These are phyloP conservation scores for Pachymerium ferrugineum DNA, from an alignment of 2,888 invertebrate species.

Conservation along the genomic window DNA sequence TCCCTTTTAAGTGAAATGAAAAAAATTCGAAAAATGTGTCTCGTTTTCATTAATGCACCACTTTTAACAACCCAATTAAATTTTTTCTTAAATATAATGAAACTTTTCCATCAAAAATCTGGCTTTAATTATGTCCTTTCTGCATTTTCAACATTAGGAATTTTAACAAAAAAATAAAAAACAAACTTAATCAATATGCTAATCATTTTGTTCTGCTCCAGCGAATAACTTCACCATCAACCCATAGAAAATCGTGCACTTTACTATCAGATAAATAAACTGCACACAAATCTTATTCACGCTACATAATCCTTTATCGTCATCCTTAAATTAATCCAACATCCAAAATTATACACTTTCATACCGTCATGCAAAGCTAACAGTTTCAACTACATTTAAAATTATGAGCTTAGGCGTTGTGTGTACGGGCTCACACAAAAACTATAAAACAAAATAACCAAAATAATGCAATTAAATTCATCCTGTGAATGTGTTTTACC, in stretches of 20 bases:
- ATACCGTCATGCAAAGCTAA: not conserved
- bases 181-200: slow-evolving; percentile 20
- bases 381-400: not conserved
- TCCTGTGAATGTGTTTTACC: no score
- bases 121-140: not conserved
- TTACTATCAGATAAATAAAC: slow-evolving; percentile 21
- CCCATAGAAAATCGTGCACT: slow-evolving; percentile 24
- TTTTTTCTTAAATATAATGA: not conserved
- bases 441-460: not conserved
- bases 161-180: not conserved
- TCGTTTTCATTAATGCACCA: no score
- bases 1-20: not conserved
- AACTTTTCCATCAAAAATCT: slow-evolving; percentile 12
- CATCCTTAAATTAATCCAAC: slow-evolving; percentile 25
- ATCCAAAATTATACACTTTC: slow-evolving; percentile 13
- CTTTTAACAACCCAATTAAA: not conserved
- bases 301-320: slow-evolving; percentile 25
- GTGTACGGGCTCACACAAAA: no score
- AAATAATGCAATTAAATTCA: not conserved
- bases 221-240: slow-evolving; percentile 19
- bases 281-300: slow-evolving; percentile 19
- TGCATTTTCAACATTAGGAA: not conserved
- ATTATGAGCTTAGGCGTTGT: not conserved
- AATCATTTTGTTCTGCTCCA: slow-evolving; percentile 23
- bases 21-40: not conserved